Percentiles rank a stretch among this genome's conserved stretches.
These are phyloP conservation scores for Adelphocoris suturalis DNA, from an alignment of 2,888 invertebrate species.

Conservation along the genomic window DNA sequence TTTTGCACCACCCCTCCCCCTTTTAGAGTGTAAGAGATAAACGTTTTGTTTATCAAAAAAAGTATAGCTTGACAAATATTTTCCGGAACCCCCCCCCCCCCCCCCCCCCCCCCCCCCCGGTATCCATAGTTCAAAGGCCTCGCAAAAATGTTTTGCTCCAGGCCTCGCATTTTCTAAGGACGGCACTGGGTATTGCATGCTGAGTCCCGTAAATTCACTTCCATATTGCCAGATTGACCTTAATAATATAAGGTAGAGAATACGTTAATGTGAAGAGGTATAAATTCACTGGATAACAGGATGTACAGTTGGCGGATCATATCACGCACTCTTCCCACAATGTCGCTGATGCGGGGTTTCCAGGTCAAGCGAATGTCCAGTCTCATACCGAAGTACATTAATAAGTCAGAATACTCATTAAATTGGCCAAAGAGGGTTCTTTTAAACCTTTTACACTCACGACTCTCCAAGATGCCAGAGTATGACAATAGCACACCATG, in stretches of 20 bases:
- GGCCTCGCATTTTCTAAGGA: no score
- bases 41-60: no score
- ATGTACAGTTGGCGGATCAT: slow-evolving; percentile 17
- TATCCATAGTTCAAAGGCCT: no score
- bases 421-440: not conserved
- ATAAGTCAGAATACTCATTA: slow-evolving; percentile 35
- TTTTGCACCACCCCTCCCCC: no score
- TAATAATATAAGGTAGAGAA: not conserved
- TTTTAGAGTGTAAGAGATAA: no score
- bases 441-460: slow-evolving; percentile 54
- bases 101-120: no score
- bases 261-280: slow-evolving; percentile 10
- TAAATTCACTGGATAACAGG: not conserved
- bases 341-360: slow-evolving; percentile 31
- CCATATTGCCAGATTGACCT: not conserved
- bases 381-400: slow-evolving; percentile 9
- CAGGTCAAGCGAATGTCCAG: slow-evolving; percentile 47
- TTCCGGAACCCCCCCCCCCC: no score
- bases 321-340: slow-evolving; percentile 10
- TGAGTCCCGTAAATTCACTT: not conserved
- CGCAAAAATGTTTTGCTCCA: no score
- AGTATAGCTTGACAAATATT: no score
- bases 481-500: slow-evolving; percentile 36
- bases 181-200: no score
- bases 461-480: slow-evolving; percentile 57